Evolutionary conservation across 1,140 invertebrate genomes (phyloP), one percentile per base, ranked within the genome.

Genomic region (Nasonia vitripennis): DNA sequence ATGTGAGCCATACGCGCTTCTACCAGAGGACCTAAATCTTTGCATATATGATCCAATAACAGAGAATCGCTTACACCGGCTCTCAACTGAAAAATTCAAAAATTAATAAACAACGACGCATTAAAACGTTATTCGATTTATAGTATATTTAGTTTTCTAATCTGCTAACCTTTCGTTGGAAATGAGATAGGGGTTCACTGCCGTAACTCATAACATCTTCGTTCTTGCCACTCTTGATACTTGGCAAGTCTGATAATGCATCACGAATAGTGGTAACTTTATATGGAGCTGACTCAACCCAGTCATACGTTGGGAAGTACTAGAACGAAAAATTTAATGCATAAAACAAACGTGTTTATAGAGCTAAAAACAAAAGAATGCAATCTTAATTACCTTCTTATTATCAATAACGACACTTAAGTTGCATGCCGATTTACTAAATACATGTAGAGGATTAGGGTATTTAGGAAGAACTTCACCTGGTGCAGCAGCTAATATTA

Each of bases 401-500:
- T 96, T 95, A 91, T 97, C 97, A 17, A 98, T 95, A 2, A 95
- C 93, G 6, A 97, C 95, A n/a, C 94, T 95, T 1, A 97, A 90
- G 48, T 96, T 95, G 87, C 95, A 97, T 9, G 95, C 95, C 80
- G 95, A 94, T 80, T 95, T 95, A 87, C 95, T 96, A 90, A 98
- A 98, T 2, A 96, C 96, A 92, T 98, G 96, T 2, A 94, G 94
- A 0, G 97, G 97, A 92, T 97, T 96, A 4, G 98, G 98, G 91
- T 96, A 98, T 17, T 94, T 92, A 1, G 98, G 97, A n/a, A 98
- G 91, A 70, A 94, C 94, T 89, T 96, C 95, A 11, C 97, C 97
- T 20, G 97, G 97, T 10, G 97, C 97, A 14, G 97, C 96, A 27
- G 97, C 98, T 68, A 98, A 90, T 45, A 98, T 96, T 73, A 98